A percentile compares a stretch with the other conserved stretches of the same genome.
Conservation (phyloP, 2,113 vertebrate genomes). For the Colaptes auratus region DNA sequence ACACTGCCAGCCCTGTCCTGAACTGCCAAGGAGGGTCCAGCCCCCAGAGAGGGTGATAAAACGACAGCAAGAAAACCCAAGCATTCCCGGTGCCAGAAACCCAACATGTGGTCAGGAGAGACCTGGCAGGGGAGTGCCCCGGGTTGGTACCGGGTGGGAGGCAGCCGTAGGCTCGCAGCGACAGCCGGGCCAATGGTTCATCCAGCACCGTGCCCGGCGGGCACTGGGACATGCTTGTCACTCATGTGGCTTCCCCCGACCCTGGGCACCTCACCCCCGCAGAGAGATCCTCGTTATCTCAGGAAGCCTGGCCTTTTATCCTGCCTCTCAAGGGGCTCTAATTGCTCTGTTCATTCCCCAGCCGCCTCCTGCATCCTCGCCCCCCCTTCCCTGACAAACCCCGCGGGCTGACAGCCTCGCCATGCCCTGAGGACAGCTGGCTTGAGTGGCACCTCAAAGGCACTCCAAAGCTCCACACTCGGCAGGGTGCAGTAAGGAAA, state of each 20-base stretch:
- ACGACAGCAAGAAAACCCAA: neutral
- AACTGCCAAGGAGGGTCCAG: neutral
- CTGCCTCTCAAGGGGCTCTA: neutral
- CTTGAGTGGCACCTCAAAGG: constrained; percentile 39
- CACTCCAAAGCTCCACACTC: neutral
- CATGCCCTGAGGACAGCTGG: neutral
- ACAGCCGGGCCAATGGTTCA: rapidly evolving
- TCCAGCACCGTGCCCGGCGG: neutral
- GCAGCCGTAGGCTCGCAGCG: neutral
- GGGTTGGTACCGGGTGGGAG: rapidly evolving
- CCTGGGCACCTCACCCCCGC: neutral
- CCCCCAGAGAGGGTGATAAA: neutral
- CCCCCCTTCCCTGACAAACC: neutral
- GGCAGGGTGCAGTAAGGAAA: neutral
- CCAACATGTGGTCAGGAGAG: neutral
- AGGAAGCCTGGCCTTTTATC: neutral
- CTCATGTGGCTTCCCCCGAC: neutral
- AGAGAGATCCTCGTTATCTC: constrained; percentile 14
- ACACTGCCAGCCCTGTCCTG: neutral
- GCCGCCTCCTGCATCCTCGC: rapidly evolving
- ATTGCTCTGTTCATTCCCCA: neutral
- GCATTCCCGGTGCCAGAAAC: rapidly evolving
- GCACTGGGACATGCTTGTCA: constrained; percentile 33
- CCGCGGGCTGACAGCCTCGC: neutral
- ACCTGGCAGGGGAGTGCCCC: neutral